Base-by-base conservation (phyloP, 2,888 invertebrate species). In the Mechanitis mazaeus region DNA sequence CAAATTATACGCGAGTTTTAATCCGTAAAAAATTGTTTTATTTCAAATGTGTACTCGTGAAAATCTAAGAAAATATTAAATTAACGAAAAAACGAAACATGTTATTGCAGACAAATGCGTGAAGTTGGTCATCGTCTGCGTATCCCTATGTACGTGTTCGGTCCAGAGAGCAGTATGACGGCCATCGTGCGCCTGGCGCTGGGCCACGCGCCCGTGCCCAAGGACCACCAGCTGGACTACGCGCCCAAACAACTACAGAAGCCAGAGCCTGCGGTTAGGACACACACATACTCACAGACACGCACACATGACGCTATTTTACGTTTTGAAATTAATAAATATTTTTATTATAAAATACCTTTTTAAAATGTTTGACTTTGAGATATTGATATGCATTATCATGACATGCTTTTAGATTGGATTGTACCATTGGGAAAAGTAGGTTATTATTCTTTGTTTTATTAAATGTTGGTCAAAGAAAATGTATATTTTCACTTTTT, bases 111-210 rank as follows among this genome's bases (percentile, higher is more conserved):
- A 71, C 94, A 96, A 74, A 98, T 98, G 95, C 93, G 98, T 35
- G 98, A 98, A 83, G 94, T 97, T 56, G 95, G 95, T 35, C 93
- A 93, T 68, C 92, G 94, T 2, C 91, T 97, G 64, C 97, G 97
- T 55, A 96, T 99, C 72, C 98, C 98, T 0, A 92, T 99, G 72
- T 94, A 95, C 83, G 99, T 99, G 56, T 99, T 98, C 81, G 99
- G 99, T 0, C 99, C 99, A 0, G 99, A 99, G 86, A 97, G 97
- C 5, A 98, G 98, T 87, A 99, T 99, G 99, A 99, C 99, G 0
- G 94, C 98, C n/a, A 98, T 99, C 75, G 98, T 98, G 68, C 97
- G 98, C 1, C 97, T 99, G 93, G 99, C 99, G 2, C 90, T 99
- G 61, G 98, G 98, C 28, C 96, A 96, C 73, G 90, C 94, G 50